Conservation (phyloP, 2,888 invertebrate genomes). For the Coenonympha glycerion region DNA sequence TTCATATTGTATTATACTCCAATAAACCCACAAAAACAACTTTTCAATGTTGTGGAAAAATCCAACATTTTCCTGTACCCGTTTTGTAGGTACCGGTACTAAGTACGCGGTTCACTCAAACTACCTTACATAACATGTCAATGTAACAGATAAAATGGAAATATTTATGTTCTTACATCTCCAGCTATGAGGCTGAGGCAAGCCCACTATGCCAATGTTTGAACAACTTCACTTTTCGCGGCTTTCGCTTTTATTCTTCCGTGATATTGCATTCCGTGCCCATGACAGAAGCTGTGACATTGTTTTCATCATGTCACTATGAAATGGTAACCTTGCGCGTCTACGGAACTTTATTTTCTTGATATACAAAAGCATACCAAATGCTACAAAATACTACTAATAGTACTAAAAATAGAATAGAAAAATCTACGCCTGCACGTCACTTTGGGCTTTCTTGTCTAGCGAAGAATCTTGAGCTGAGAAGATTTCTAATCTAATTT, state of each 20-base stretch:
- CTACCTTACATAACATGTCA: constrained; percentile 5
- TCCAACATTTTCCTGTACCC: neutral
- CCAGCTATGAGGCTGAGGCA: neutral
- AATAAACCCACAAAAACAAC: neutral
- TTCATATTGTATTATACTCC: no score
- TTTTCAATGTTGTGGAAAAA: neutral
- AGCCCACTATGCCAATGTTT: constrained; percentile 13
- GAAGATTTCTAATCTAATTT: no score
- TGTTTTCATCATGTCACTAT: neutral
- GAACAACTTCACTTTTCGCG: constrained; percentile 14
- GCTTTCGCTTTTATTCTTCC: constrained; percentile 16
- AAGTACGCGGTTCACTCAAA: neutral
- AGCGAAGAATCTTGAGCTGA: no score
- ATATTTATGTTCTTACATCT: constrained; percentile 12
- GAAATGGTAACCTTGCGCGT: no score
- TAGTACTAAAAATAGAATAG: no score
- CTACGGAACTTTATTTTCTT: no score
- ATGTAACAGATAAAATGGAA: constrained; percentile 14
- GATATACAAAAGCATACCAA: no score
- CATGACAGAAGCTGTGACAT: no score
- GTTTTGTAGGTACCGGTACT: neutral
- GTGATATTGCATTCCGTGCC: neutral
- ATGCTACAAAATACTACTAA: no score
- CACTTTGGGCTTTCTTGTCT: no score
- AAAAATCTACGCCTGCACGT: no score